Conservation (phyloP, 2,888 invertebrate species). For the Noctua fimbriata region DNA sequence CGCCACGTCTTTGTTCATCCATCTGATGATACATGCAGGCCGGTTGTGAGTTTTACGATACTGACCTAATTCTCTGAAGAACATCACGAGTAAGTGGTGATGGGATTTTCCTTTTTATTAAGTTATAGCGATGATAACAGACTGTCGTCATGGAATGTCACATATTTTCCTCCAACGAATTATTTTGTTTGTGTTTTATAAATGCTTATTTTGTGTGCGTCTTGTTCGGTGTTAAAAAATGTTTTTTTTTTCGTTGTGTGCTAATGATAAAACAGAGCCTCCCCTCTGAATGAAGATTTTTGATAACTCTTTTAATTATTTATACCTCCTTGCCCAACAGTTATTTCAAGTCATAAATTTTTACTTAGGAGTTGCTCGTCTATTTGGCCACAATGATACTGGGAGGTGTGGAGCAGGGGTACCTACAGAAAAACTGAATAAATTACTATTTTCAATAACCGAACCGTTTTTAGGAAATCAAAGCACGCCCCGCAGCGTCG, state of each 20-base stretch:
- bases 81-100: too few species aligned
- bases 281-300: not conserved
- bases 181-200: not conserved
- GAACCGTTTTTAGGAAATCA: not conserved
- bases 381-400: not conserved
- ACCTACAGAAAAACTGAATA: not conserved
- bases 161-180: not conserved
- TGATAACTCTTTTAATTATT: not conserved
- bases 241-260: not conserved
- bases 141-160: not conserved
- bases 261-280: not conserved
- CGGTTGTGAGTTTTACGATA: too few species aligned
- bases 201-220: not conserved
- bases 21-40: too few species aligned
- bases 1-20: too few species aligned
- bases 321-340: not conserved
- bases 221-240: too few species aligned
- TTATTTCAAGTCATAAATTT: not conserved
- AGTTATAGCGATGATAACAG: not conserved
- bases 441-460: not conserved
- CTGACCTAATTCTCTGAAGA: too few species aligned
- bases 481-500: not conserved
- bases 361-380: not conserved
- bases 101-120: not conserved
- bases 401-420: not conserved